Percentiles rank a stretch among this genome's conserved stretches.
Conservation (phyloP, 2,113 vertebrate genomes). For the Crocuta crocuta region DNA sequence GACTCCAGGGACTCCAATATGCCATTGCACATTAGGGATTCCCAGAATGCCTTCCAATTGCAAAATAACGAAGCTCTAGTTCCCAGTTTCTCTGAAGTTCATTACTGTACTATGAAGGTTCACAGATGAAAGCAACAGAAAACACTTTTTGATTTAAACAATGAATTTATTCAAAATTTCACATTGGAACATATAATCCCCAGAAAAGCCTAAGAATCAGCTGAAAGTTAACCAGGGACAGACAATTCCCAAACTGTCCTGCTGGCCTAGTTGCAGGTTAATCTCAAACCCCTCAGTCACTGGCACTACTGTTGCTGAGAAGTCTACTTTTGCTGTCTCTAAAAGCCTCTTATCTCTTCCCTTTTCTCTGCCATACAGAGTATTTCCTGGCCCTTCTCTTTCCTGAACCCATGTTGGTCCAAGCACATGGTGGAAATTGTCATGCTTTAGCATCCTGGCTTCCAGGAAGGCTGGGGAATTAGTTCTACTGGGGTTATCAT, state of each 20-base stretch:
- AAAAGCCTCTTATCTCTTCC: neutral
- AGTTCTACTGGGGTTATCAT: neutral
- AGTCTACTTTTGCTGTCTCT: neutral
- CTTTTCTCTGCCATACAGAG: neutral
- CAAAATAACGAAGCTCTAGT: neutral
- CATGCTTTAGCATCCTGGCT: neutral
- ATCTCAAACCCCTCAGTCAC: neutral
- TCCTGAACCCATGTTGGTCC: neutral
- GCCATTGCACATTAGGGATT: neutral
- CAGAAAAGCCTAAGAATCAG: neutral
- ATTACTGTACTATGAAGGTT: neutral
- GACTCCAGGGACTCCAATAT: neutral
- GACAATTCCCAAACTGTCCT: neutral
- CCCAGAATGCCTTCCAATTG: neutral
- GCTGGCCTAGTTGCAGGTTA: neutral
- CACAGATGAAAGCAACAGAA: neutral
- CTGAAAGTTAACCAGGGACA: neutral
- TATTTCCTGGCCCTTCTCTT: neutral
- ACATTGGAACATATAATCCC: neutral
- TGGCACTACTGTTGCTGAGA: accelerated
- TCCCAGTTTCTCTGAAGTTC: neutral
- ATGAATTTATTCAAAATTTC: neutral
- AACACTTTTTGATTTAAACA: neutral
- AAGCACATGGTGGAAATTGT: neutral
- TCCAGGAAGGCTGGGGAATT: neutral